phyloP scores from a whole-genome alignment of 2,888 invertebrate genomes.

The Cosmia trapezina region DNA sequence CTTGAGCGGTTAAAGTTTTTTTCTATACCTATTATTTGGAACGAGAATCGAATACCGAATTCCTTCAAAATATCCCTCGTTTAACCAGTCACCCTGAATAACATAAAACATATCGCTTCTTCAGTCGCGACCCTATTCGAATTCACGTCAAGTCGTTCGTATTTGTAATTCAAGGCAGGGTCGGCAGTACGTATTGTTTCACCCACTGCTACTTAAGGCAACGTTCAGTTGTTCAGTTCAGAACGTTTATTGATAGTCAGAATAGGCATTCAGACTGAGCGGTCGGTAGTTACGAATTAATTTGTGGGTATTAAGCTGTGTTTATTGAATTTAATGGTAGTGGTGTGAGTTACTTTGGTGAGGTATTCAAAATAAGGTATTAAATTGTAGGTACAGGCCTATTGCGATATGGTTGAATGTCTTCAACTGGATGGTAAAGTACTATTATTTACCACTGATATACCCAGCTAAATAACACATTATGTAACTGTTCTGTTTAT shows the following conservation, averaged over 20 bases:
- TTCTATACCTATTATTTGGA: neutral
- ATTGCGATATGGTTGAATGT: neutral
- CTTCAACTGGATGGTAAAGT: neutral
- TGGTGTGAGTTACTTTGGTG: neutral
- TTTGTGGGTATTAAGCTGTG: conserved; percentile 52
- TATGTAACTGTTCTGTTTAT: too few relatives aligned
- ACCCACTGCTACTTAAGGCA: conserved; percentile 76
- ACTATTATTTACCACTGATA: neutral
- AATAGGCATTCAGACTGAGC: conserved; percentile 58
- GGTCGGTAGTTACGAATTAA: conserved; percentile 63
- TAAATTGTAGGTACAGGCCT: neutral
- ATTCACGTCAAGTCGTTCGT: conserved; percentile 87
- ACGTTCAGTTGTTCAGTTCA: conserved; percentile 63
- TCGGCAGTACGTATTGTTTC: conserved; percentile 86
- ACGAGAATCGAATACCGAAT: neutral
- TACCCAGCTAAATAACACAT: too few relatives aligned
- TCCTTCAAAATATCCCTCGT: conserved; percentile 2
- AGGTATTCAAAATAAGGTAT: conserved; percentile 1
- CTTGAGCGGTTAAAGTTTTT: too few relatives aligned
- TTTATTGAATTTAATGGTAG: conserved; percentile 45
- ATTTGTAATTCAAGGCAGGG: conserved; percentile 89
- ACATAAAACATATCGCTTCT: conserved; percentile 52
- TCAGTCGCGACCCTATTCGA: conserved; percentile 78
- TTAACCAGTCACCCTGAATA: conserved; percentile 16
- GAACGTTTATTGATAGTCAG: conserved; percentile 63